Percentiles rank a stretch among this genome's conserved stretches.
These are phyloP conservation scores for Cynopterus brachyotis DNA, from an alignment of 2,113 vertebrate species.

Conservation along the genomic window DNA sequence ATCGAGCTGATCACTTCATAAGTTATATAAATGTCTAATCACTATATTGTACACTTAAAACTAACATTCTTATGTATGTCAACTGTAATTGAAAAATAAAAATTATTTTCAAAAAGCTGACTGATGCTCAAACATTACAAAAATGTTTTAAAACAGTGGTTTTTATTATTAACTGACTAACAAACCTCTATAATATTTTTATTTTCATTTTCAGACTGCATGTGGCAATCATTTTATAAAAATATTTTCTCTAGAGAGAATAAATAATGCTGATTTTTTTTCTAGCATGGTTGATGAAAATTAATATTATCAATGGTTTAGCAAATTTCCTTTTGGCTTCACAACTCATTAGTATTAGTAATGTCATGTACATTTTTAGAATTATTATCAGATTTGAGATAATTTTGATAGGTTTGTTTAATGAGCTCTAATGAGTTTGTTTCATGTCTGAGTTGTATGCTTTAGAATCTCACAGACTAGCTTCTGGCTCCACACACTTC, in stretches of 20 bases:
- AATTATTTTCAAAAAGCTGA: background rate
- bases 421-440: background rate
- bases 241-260: background rate
- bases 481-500: background rate
- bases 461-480: background rate
- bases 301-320: background rate
- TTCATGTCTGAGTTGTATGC: background rate
- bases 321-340: background rate
- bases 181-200: background rate
- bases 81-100: no score
- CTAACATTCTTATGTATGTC: no score
- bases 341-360: background rate
- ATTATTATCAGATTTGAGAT: background rate
- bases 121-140: background rate
- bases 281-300: background rate
- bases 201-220: background rate
- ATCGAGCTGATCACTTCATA: no score
- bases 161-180: slow-evolving; percentile 5
- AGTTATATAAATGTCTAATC: no score
- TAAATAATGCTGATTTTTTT: background rate
- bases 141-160: background rate
- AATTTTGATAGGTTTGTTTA: background rate
- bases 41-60: no score
- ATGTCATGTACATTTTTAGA: background rate
- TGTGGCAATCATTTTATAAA: background rate